phyloP scores from a whole-genome alignment of 2,888 invertebrate species.

The Seira musarum region DNA sequence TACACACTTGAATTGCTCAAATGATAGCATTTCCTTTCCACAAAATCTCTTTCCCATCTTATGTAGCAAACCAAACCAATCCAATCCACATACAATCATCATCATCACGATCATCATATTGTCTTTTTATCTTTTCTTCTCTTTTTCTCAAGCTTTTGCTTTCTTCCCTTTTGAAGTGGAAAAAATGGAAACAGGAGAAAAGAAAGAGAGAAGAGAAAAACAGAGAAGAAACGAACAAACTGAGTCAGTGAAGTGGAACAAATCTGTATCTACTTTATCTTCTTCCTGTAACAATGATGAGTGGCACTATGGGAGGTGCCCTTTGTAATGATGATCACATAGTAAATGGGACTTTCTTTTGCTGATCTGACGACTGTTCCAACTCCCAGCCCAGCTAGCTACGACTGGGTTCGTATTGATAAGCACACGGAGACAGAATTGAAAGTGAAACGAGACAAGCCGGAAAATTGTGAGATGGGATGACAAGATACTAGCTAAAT shows the following conservation, averaged over 20 bases:
- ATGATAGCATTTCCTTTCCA: slow-evolving; percentile 48
- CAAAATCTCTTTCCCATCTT: background rate
- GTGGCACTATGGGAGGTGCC: no score
- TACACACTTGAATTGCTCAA: slow-evolving; percentile 52
- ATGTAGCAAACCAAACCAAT: slow-evolving; percentile 16
- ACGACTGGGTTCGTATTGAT: slow-evolving; percentile 32
- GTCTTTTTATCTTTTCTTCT: slow-evolving; percentile 24
- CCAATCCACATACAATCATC: slow-evolving; percentile 21
- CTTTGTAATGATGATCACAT: no score
- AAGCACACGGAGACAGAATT: slow-evolving; percentile 57
- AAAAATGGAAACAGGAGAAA: slow-evolving; percentile 45
- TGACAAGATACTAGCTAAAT: slow-evolving; percentile 38
- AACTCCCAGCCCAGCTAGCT: no score
- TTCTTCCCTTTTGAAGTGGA: slow-evolving; percentile 13
- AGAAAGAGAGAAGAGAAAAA: slow-evolving; percentile 25
- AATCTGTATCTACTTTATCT: slow-evolving; percentile 55
- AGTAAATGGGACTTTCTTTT: no score
- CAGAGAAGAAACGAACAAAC: slow-evolving; percentile 11
- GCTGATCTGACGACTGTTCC: no score
- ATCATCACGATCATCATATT: slow-evolving; percentile 35
- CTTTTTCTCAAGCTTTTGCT: background rate
- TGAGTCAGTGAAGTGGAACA: slow-evolving; percentile 50
- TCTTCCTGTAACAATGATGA: no score
- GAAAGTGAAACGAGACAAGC: slow-evolving; percentile 57
- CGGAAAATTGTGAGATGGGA: slow-evolving; percentile 52